phyloP scores from a whole-genome alignment of 2,888 invertebrate genomes.

The Syritta pipiens region DNA sequence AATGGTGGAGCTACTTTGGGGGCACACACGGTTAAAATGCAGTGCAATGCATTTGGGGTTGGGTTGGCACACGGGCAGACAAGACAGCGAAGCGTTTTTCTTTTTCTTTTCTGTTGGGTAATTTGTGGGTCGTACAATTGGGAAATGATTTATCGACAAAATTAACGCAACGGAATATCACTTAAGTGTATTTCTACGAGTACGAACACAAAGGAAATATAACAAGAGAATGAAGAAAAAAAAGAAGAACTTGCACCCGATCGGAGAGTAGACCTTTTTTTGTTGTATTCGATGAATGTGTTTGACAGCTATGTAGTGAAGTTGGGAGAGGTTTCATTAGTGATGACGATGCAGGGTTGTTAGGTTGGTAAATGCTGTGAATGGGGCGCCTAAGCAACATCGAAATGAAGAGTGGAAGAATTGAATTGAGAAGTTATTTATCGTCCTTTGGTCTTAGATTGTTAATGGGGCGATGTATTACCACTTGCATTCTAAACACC shows the following conservation, averaged over 20 bases:
- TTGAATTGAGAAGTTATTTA: too few relatives aligned
- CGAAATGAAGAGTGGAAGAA: too few relatives aligned
- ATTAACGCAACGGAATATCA: not conserved
- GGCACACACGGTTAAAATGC: slow-evolving; percentile 35
- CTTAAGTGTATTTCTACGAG: slow-evolving; percentile 21
- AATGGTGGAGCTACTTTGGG: slow-evolving; percentile 32
- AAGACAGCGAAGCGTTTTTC: not conserved
- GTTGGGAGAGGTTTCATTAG: slow-evolving; percentile 2
- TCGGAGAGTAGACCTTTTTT: slow-evolving; percentile 30
- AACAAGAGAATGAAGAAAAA: slow-evolving; percentile 28
- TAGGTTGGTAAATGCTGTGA: too few relatives aligned
- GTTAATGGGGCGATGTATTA: too few relatives aligned
- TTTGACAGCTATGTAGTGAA: slow-evolving; percentile 33
- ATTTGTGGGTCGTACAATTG: not conserved
- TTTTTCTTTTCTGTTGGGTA: not conserved
- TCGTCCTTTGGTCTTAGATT: too few relatives aligned
- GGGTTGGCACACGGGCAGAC: slow-evolving; percentile 24
- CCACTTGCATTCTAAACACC: too few relatives aligned
- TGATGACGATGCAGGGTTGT: slow-evolving; percentile 13
- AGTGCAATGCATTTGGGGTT: slow-evolving; percentile 49
- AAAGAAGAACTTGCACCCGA: slow-evolving; percentile 41
- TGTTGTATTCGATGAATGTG: slow-evolving; percentile 45
- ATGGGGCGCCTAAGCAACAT: too few relatives aligned
- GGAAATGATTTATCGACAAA: slow-evolving; percentile 1
- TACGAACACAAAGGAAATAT: slow-evolving; percentile 57